Percentiles rank a stretch among this genome's conserved stretches.
Evolutionary conservation across 1,140 invertebrate genomes (phyloP).

Genomic region (Zaprionus nigranus): DNA sequence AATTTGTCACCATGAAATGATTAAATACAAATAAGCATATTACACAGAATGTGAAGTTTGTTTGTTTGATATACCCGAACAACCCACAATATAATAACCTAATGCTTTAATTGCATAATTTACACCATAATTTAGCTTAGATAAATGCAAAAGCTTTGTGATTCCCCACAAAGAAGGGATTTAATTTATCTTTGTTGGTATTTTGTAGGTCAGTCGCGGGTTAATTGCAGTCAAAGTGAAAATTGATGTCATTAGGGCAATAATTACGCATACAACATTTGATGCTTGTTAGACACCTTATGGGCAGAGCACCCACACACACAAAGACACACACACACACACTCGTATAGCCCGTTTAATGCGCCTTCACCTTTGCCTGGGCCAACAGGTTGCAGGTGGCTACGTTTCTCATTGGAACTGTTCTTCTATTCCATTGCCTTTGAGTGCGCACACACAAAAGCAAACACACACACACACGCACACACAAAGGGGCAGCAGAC

Average conservation of each 20-base stretch:
- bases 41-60: not conserved
- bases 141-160: not conserved
- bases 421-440: slow-evolving; percentile 39
- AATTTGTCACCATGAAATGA: not conserved
- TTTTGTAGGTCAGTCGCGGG: slow-evolving; percentile 12
- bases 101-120: not conserved
- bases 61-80: not conserved
- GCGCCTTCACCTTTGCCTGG: not conserved
- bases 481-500: not conserved
- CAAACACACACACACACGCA: not conserved
- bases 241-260: slow-evolving; percentile 12
- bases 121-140: not conserved
- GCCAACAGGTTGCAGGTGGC: slow-evolving; percentile 68
- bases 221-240: slow-evolving; percentile 8
- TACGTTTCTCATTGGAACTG: slow-evolving; percentile 40
- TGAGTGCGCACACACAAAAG: slow-evolving; percentile 7
- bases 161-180: not conserved
- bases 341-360: not conserved
- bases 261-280: slow-evolving; percentile 17
- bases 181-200: not conserved
- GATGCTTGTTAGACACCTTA: slow-evolving; percentile 5
- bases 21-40: not conserved
- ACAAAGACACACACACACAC: not conserved
- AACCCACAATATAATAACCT: not conserved
- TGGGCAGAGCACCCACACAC: not conserved